Percentiles rank a stretch among this genome's conserved stretches.
Conservation (phyloP, 2,113 vertebrate genomes). For the Notarius quadriscutis region DNA sequence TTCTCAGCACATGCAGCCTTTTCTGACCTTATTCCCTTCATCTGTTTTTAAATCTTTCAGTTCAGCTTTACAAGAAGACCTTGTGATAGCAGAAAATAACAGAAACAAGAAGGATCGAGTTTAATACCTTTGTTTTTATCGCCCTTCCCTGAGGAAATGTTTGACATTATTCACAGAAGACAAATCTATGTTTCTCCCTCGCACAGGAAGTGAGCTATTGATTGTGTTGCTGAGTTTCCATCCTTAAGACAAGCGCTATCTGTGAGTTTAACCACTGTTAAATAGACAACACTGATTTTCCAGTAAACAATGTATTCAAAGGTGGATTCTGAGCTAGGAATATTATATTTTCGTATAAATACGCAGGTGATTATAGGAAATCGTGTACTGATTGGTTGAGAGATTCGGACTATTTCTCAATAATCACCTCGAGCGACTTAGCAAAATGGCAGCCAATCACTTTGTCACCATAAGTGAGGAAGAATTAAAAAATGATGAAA, state of each 20-base stretch:
- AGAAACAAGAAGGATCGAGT: conserved; percentile 24
- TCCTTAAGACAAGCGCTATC: conserved; percentile 30
- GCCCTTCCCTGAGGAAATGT: conserved; percentile 34
- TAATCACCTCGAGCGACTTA: too few species aligned
- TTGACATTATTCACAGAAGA: conserved; percentile 38
- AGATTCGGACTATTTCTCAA: too few species aligned
- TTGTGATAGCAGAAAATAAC: conserved; percentile 3
- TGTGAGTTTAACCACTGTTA: conserved; percentile 25
- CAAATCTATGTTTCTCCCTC: conserved; percentile 35
- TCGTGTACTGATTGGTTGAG: too few species aligned
- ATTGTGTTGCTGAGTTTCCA: conserved; percentile 31
- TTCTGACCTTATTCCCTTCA: conserved; percentile 22
- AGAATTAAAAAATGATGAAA: too few species aligned
- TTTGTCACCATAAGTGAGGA: too few species aligned
- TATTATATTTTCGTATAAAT: not conserved
- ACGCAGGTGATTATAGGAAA: too few species aligned
- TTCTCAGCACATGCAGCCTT: conserved; percentile 58
- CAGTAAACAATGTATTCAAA: conserved; percentile 10
- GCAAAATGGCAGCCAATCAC: too few species aligned
- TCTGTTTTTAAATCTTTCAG: conserved; percentile 13
- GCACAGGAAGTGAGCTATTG: conserved; percentile 12
- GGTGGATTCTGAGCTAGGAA: not conserved
- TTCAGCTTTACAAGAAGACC: conserved; percentile 2
- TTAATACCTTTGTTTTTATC: conserved; percentile 34
- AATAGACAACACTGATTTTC: not conserved